Conservation (phyloP, 2,113 vertebrate species). For the Nothocercus julius region DNA sequence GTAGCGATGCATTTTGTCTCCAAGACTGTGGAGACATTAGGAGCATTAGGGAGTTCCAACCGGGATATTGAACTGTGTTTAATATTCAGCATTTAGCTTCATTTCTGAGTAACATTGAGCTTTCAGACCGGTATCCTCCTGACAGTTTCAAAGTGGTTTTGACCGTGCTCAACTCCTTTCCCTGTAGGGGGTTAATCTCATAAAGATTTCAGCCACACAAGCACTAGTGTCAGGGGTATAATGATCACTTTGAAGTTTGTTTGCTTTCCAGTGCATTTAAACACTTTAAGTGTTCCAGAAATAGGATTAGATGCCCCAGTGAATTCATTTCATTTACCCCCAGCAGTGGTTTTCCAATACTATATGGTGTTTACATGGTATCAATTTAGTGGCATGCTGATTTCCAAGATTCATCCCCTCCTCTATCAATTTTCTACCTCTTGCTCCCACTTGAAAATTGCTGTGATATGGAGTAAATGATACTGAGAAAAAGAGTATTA, state of each 20-base stretch:
- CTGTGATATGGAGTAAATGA: constrained; percentile 33
- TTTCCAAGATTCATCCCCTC: constrained; percentile 74
- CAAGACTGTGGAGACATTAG: background rate
- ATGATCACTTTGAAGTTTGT: constrained; percentile 88
- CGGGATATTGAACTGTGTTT: constrained; percentile 14
- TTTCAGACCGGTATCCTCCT: constrained; percentile 72
- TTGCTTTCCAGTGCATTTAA: constrained; percentile 84
- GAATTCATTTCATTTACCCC: constrained; percentile 84
- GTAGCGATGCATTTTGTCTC: background rate
- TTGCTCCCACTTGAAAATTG: constrained; percentile 66
- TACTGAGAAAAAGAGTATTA: constrained; percentile 9
- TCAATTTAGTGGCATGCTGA: constrained; percentile 81
- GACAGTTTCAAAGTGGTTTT: constrained; percentile 79
- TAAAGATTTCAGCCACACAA: constrained; percentile 84
- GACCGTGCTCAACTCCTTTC: constrained; percentile 77
- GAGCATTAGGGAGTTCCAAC: background rate
- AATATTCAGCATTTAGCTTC: constrained; percentile 19
- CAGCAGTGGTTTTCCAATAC: constrained; percentile 82
- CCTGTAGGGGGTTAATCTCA: constrained; percentile 82
- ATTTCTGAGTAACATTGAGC: constrained; percentile 61
- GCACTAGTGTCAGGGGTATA: constrained; percentile 83
- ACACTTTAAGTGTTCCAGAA: constrained; percentile 82
- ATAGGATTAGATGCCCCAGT: constrained; percentile 87
- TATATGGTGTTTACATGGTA: constrained; percentile 79
- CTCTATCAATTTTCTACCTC: constrained; percentile 72